These are phyloP conservation scores for Andrena cerasifolii DNA, from an alignment of 1,140 invertebrate genomes.

Conservation along the genomic window DNA sequence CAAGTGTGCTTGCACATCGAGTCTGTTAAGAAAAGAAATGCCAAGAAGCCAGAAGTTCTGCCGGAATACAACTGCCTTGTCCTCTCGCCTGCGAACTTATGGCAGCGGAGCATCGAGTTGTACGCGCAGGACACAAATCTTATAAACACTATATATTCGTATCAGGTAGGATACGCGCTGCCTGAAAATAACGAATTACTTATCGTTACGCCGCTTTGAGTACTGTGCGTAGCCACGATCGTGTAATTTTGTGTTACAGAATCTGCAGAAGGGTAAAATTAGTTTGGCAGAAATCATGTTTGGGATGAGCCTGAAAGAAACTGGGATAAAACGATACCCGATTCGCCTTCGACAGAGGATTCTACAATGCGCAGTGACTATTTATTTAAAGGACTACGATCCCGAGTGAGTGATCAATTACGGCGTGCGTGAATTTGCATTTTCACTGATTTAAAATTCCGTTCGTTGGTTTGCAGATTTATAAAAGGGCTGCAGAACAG, in stretches of 20 bases:
- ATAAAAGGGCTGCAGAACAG: conserved; percentile 88
- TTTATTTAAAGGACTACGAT: conserved; percentile 92
- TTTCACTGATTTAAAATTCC: neutral
- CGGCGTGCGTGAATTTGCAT: too few species aligned
- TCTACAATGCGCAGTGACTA: conserved; percentile 94
- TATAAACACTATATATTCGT: conserved; percentile 90
- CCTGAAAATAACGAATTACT: conserved; percentile 13
- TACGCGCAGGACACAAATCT: conserved; percentile 91
- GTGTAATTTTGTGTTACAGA: conserved; percentile 79
- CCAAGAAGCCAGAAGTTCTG: conserved; percentile 85
- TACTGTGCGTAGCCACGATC: neutral
- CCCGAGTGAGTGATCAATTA: conserved; percentile 83
- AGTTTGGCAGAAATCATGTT: conserved; percentile 95
- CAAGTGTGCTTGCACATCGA: conserved; percentile 95
- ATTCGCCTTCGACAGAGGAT: conserved; percentile 91
- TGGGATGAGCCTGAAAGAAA: conserved; percentile 94
- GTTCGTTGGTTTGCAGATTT: conserved; percentile 85
- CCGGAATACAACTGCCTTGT: conserved; percentile 96
- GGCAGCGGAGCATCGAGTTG: conserved; percentile 91
- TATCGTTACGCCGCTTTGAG: neutral
- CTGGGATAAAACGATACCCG: conserved; percentile 94
- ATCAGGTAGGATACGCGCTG: too few species aligned
- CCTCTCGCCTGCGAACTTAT: conserved; percentile 96
- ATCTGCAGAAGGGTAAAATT: conserved; percentile 89
- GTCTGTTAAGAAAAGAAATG: conserved; percentile 85